Evolutionary conservation across 2,797 vertebrate genomes (phyloP).

Genomic region (Molossus alvarezi): DNA sequence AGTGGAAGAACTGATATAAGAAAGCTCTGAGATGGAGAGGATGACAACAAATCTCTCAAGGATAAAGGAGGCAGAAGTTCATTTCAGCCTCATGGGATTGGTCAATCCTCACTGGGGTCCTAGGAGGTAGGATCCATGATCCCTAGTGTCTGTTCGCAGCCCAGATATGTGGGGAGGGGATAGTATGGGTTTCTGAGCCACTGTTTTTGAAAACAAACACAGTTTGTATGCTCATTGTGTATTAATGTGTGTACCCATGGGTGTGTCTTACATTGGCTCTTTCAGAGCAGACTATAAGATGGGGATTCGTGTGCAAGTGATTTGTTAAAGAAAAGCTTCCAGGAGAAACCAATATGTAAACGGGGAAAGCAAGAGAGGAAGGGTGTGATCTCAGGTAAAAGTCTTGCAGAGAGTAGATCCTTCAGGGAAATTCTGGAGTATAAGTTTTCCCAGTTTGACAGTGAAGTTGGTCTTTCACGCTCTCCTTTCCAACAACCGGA

Average conservation of each 20-base stretch:
- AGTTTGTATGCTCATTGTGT: background rate
- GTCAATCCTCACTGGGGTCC: background rate
- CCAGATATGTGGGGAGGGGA: background rate
- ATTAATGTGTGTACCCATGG: background rate
- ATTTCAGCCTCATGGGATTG: background rate
- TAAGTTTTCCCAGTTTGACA: background rate
- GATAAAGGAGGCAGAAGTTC: background rate
- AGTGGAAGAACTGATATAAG: background rate
- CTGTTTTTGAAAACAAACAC: background rate
- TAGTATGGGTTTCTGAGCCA: background rate
- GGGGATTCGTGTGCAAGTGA: constrained; percentile 1
- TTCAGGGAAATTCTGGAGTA: background rate
- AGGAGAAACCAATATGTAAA: constrained; percentile 1
- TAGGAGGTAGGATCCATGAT: background rate
- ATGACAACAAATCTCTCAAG: background rate
- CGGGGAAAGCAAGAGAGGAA: background rate
- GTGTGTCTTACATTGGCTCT: background rate
- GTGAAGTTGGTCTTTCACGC: background rate
- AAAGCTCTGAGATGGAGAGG: background rate
- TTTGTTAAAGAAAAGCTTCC: constrained; percentile 35
- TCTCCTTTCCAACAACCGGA: background rate
- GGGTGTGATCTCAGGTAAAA: background rate
- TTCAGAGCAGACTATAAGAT: constrained; percentile 9
- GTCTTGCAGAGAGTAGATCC: background rate
- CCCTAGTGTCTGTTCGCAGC: background rate